These are phyloP conservation scores for Metopolophium dirhodum DNA, from an alignment of 1,140 invertebrate species.

Conservation along the genomic window DNA sequence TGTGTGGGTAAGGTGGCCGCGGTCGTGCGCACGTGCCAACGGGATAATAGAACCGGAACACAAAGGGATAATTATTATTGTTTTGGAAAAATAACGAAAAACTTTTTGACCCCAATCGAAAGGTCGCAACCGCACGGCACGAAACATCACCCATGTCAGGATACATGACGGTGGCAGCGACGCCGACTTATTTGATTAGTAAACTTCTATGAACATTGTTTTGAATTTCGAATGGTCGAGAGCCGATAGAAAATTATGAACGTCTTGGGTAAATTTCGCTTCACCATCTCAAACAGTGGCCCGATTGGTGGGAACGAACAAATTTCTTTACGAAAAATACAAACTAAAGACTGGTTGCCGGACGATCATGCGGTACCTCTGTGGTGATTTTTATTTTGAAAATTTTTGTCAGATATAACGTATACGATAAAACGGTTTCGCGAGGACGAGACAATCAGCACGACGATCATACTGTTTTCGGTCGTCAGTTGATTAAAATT, in stretches of 20 bases:
- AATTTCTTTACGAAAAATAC: background rate
- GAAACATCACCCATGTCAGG: too few species aligned
- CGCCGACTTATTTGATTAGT: background rate
- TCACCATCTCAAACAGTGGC: background rate
- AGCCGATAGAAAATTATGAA: background rate
- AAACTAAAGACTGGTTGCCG: background rate
- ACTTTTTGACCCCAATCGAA: background rate
- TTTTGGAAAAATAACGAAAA: background rate
- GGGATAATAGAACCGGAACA: background rate
- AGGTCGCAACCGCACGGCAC: background rate
- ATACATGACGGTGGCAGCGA: background rate
- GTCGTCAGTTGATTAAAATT: background rate
- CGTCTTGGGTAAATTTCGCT: background rate
- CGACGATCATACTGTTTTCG: background rate
- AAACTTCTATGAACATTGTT: background rate
- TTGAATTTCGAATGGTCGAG: background rate
- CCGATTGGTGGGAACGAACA: fast-evolving
- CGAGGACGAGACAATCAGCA: too few species aligned
- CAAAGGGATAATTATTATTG: background rate
- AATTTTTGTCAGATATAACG: background rate
- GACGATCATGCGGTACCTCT: background rate
- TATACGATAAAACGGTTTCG: background rate
- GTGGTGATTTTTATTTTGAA: background rate
- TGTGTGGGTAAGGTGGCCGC: too few species aligned
- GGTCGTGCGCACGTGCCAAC: too few species aligned